Evolutionary conservation across 2,113 vertebrate genomes (phyloP), one percentile per base, ranked within the genome.

Genomic region (Carassius auratus): DNA sequence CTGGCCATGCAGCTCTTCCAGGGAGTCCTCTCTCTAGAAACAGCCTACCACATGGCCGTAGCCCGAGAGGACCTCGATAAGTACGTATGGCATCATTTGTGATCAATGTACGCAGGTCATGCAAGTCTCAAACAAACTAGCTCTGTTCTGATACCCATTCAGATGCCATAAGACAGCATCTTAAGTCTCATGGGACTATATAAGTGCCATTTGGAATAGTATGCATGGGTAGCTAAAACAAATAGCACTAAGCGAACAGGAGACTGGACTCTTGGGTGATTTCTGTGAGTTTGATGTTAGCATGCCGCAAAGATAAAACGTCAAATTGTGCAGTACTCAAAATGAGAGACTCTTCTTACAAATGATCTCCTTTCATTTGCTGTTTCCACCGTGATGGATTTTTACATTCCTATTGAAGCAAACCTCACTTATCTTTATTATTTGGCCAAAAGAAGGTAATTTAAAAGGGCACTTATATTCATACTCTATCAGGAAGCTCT

Each of bases 11-110:
- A 99, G 89, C 97, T 99, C 5, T 98, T 99, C 92, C 97, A 98
- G 91, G 98, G 98, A 0, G 98, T 99, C 61, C 92, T 99, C 48
- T 98, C 97, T 0, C 92, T 99, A 48, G 98, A 99, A 94, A 96
- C 96, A 0, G 98, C 98, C 42, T 99, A 99, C 42, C 98, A 99
- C 93, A 99, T 99, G 98, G 97, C 98, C 0, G 98, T 99, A 45
- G 98, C 98, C 1, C 96, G 98, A 1, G 98, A 99, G 88, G 98
- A 99, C 92, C 95, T 99, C 1, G 98, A 99, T 93, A 99, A 99
- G 98, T 99, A 90, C 94, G 92, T 76, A 9, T 21, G 33, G 45
- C 55, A 75, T 57, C 9, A 38, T 66, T 81, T 55, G n/a, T 80
- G 45, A 33, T 57, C 10, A 2, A 45, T 9, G 42, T 45, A 33